Base-by-base conservation (phyloP, 2,888 invertebrate genomes). In the Timandra comae region DNA sequence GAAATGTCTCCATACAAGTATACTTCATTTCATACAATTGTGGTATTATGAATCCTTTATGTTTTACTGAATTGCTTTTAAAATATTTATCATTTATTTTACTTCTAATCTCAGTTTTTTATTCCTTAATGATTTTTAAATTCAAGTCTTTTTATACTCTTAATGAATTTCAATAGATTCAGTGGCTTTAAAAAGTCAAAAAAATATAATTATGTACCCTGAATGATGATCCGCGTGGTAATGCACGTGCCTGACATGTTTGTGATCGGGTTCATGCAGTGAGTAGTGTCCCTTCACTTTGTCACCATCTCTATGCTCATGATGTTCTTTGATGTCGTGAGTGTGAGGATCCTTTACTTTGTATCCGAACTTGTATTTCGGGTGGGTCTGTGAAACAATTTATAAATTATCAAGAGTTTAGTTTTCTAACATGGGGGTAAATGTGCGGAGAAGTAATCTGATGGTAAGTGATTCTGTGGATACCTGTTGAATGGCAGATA, bases 281-380 rank as follows among this genome's bases (percentile, higher is more conserved):
- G 75, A 77, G 64, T 89, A 89, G 50, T 84, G 48, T 10, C 89
- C 89, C 49, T 84, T 77, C 35, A 89, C 88, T 10, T 70, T 74
- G 51, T 88, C 80, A 3, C 88, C 88, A 65, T 84, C 79, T 33
- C 77, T 70, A 43, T 66, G 61, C 63, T 87, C 87, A 28, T 73
- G 61, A 53, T 80, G 80, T 40, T 52, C 57, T 56, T 81, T 79
- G 49, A 61, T 50, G 63, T 86, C 85, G 9, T 75, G 74, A 33
- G 81, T 85, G 55, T 82, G 78, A 8, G 71, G 72, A 51, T 86
- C 84, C 48, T 64, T 52, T 13, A 86, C 79, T 39, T 77, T 74
- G 57, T 86, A 86, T 40, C 67, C 73, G 52, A 69, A 81, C 30
- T 56, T 55, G 38, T 67, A 66, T 7, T 60, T 62, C 7, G 65